Evolutionary conservation across 2,797 vertebrate species (phyloP).

Genomic region (Crenuchus spilurus): DNA sequence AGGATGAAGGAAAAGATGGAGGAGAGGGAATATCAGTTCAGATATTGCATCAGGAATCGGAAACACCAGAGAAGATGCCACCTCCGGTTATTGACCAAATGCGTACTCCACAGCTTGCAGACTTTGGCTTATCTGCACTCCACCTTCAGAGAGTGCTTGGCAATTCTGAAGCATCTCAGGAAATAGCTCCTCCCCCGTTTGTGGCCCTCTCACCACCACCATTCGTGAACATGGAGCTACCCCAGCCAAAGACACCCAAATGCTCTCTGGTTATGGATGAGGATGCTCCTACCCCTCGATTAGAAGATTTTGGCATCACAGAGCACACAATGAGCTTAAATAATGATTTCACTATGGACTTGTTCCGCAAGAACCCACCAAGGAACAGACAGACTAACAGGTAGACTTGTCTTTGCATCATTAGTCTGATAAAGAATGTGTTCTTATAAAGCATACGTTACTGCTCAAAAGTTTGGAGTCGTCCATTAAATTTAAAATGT

Average conservation of each 20-base stretch:
- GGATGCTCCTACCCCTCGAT: constrained; percentile 78
- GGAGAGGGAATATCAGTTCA: constrained; percentile 33
- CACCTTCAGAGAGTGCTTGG: constrained; percentile 71
- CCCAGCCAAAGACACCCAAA: constrained; percentile 74
- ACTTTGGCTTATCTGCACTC: constrained; percentile 88
- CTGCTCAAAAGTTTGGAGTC: no score
- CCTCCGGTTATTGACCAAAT: constrained; percentile 55
- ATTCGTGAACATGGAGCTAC: constrained; percentile 31
- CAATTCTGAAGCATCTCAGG: constrained; percentile 48
- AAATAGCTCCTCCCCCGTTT: constrained; percentile 51
- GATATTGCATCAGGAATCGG: constrained; percentile 34
- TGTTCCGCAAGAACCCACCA: constrained; percentile 74
- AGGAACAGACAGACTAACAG: constrained; percentile 57
- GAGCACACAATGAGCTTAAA: constrained; percentile 86
- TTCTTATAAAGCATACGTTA: not conserved
- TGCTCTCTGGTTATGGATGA: constrained; percentile 81
- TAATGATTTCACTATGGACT: constrained; percentile 89
- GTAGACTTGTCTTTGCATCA: constrained; percentile 50
- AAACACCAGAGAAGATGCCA: constrained; percentile 31
- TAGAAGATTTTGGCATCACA: constrained; percentile 85
- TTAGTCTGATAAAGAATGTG: not conserved
- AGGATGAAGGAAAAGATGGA: constrained; percentile 21
- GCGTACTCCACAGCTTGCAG: constrained; percentile 83
- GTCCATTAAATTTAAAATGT: no score
- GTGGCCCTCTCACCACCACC: constrained; percentile 59